Base-by-base conservation (phyloP, 2,797 vertebrate species). In the Oreochromis grahami region DNA sequence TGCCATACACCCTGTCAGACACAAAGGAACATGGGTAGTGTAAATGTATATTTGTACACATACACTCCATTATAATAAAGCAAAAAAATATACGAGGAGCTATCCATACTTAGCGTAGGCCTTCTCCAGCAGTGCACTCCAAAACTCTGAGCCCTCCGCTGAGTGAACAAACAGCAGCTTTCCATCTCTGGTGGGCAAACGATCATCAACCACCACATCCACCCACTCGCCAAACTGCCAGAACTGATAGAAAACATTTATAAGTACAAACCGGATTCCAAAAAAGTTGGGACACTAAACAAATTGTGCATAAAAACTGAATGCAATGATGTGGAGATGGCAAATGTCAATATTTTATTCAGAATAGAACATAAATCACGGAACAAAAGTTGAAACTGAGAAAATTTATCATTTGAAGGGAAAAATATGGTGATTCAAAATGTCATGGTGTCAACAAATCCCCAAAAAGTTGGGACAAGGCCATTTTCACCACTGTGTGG, bases 151-250 rank as follows among this genome's bases (percentile, higher is more conserved):
- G 15, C 93, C 92, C 43, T 95, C 88, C 0, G 76, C 96, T 0
- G 98, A 98, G 87, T 97, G 97, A 36, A 98, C 95, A 3, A 99
- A 98, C 77, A 98, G 78, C 87, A 99, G 95, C 83, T 97, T 82
- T 32, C 97, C 97, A 0, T 97, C 89, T 95, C 76, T 97, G 74
- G 94, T 94, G 72, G 96, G 96, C 78, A 97, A 88, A 45, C 90
- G 94, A 87, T 99, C 97, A 63, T 99, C 98, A 8, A 98, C 88
- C 32, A 98, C 97, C 7, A 99, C 97, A 0, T 99, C 97, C 87
- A 98, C 94, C 98, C 98, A 98, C 86, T 97, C 96, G 2, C 98
- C 97, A 0, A 94, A 97, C 95, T 98, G 97, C 98, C 98, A 98
- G 95, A 99, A 97, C 98, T 96, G 90, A 56, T 12, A 43, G 38